A percentile compares a stretch with the other conserved stretches of the same genome.
phyloP scores from a whole-genome alignment of 2,797 vertebrate genomes.

The Pitangus sulphuratus region DNA sequence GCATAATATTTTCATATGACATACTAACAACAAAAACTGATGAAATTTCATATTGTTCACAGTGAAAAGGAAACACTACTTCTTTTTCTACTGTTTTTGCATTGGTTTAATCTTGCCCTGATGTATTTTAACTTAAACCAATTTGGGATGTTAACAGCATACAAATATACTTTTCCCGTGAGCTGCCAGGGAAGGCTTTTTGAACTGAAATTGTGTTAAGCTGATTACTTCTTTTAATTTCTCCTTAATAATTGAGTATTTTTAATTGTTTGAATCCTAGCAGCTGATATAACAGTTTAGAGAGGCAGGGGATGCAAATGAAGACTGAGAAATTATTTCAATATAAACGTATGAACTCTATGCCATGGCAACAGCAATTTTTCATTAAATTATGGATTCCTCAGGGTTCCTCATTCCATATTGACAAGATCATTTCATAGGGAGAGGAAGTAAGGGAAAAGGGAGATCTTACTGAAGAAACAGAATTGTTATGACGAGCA shows the following conservation, averaged over 20 bases:
- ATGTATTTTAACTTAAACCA: slow-evolving; percentile 42
- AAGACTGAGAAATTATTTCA: slow-evolving; percentile 8
- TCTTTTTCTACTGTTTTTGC: not conserved
- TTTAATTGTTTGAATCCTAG: slow-evolving; percentile 47
- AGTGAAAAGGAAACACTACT: slow-evolving; percentile 10
- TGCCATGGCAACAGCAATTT: slow-evolving; percentile 78
- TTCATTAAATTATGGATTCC: slow-evolving; percentile 46
- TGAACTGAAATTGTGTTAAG: slow-evolving; percentile 24
- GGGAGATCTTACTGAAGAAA: slow-evolving; percentile 28
- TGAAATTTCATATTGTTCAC: slow-evolving; percentile 15
- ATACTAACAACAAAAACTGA: not conserved
- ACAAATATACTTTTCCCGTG: not conserved
- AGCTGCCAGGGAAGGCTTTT: slow-evolving; percentile 6
- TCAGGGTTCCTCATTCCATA: slow-evolving; percentile 55
- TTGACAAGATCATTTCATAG: slow-evolving; percentile 44
- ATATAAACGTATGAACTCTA: slow-evolving; percentile 7
- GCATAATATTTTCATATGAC: not conserved
- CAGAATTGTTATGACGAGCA: slow-evolving; percentile 38
- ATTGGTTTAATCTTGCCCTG: not conserved
- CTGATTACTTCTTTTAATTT: slow-evolving; percentile 32
- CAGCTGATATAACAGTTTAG: not conserved
- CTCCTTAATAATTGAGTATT: not conserved
- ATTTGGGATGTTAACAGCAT: slow-evolving; percentile 8
- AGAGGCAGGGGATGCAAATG: not conserved
- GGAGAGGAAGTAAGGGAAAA: slow-evolving; percentile 28